These are phyloP conservation scores for Torymus auratus DNA, from an alignment of 2,888 invertebrate species.

Conservation along the genomic window DNA sequence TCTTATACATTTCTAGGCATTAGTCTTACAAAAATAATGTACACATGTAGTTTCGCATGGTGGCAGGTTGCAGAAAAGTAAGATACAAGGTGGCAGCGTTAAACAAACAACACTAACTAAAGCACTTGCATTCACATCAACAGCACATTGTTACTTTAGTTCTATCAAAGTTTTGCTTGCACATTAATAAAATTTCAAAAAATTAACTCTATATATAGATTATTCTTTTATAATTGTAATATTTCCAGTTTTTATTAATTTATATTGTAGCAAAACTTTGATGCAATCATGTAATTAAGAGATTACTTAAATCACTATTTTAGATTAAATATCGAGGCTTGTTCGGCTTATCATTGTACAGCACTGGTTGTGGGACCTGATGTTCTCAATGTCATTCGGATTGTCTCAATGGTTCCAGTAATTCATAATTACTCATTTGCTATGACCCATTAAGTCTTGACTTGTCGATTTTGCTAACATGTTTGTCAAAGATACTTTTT, in stretches of 20 bases:
- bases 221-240: background rate
- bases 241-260: constrained; percentile 11
- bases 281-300: constrained; percentile 23
- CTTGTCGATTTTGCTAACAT: constrained; percentile 28
- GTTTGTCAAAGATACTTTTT: constrained; percentile 14
- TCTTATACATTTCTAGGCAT: constrained; percentile 53
- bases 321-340: constrained; percentile 65
- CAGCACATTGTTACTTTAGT: constrained; percentile 45
- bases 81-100: constrained; percentile 70
- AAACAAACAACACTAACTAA: constrained; percentile 48
- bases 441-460: constrained; percentile 38
- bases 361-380: constrained; percentile 74
- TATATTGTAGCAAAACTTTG: constrained; percentile 56
- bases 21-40: constrained; percentile 43
- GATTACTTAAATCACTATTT: constrained; percentile 36
- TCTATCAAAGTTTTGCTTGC: constrained; percentile 48
- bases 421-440: constrained; percentile 41
- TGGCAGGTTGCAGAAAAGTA: constrained; percentile 67
- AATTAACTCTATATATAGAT: background rate
- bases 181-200: background rate
- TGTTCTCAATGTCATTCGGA: constrained; percentile 72
- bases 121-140: constrained; percentile 41
- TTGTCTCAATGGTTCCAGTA: constrained; percentile 69
- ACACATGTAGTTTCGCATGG: constrained; percentile 72
- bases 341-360: constrained; percentile 73